Percentiles rank a stretch among this genome's conserved stretches.
Evolutionary conservation across 2,888 invertebrate genomes (phyloP).

Genomic region (Hemicrepidius hirtus): DNA sequence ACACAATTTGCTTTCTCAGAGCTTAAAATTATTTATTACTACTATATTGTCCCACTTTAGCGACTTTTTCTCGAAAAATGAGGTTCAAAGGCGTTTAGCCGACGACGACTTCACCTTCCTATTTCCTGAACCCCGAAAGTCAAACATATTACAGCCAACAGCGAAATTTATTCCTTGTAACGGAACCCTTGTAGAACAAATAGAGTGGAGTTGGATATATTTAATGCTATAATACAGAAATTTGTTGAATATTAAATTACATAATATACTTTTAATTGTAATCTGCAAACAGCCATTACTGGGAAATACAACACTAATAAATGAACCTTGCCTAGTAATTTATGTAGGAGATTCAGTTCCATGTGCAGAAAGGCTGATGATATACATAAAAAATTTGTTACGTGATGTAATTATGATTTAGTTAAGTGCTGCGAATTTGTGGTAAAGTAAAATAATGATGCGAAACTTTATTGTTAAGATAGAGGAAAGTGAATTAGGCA

Average conservation of each 20-base stretch:
- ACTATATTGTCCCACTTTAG: background rate
- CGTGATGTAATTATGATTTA: constrained; percentile 8
- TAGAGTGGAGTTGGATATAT: too few relatives aligned
- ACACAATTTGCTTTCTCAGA: constrained; percentile 11
- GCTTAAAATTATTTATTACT: constrained; percentile 18
- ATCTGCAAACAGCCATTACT: too few relatives aligned
- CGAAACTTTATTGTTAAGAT: constrained; percentile 38
- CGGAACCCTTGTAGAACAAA: background rate
- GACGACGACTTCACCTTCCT: background rate
- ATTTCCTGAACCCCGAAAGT: background rate
- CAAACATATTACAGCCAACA: constrained; percentile 2
- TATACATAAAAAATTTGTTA: background rate
- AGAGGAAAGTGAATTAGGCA: constrained; percentile 42
- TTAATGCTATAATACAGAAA: too few relatives aligned
- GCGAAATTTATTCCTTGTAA: background rate
- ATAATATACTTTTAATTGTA: too few relatives aligned
- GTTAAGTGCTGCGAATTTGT: background rate
- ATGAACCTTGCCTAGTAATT: too few relatives aligned
- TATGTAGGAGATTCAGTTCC: too few relatives aligned
- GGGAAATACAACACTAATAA: too few relatives aligned
- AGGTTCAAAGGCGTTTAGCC: background rate
- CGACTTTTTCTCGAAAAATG: background rate
- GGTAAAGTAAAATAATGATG: constrained; percentile 31
- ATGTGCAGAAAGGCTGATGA: background rate
- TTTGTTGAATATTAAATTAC: too few relatives aligned